A percentile compares a stretch with the other conserved stretches of the same genome.
Evolutionary conservation across 1,140 invertebrate genomes (phyloP).

Genomic region (Diorhabda carinulata): DNA sequence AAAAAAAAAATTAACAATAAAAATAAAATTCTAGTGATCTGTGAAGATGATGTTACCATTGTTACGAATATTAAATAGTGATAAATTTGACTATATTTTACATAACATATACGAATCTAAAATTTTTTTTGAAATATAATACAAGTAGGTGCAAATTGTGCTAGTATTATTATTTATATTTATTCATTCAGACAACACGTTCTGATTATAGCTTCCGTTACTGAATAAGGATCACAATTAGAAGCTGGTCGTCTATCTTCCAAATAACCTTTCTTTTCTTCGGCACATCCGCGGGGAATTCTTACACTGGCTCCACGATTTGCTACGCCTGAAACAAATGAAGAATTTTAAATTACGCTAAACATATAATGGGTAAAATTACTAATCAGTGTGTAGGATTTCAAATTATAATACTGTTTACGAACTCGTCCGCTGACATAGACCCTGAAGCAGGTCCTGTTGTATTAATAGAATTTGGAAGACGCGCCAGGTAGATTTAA

Average conservation of each 20-base stretch:
- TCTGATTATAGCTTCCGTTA: slow-evolving; percentile 62
- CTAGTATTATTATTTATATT: slow-evolving; percentile 8
- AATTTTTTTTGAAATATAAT: not conserved
- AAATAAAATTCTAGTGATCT: too few relatives aligned
- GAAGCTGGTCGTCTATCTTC: slow-evolving; percentile 91
- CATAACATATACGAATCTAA: not conserved
- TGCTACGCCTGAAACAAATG: slow-evolving; percentile 61
- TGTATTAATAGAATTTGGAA: not conserved
- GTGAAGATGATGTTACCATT: too few relatives aligned
- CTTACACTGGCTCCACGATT: slow-evolving; percentile 76
- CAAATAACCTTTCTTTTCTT: slow-evolving; percentile 86
- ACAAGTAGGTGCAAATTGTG: slow-evolving; percentile 8
- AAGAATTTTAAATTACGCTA: not conserved
- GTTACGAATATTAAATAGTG: too few relatives aligned
- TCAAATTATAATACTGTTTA: not conserved
- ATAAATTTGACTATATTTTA: not conserved
- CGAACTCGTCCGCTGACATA: not conserved
- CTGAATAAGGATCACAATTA: slow-evolving; percentile 82
- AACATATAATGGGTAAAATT: too few relatives aligned
- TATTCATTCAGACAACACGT: slow-evolving; percentile 65
- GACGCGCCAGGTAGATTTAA: too few relatives aligned
- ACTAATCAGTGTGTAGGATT: not conserved
- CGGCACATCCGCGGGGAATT: slow-evolving; percentile 77
- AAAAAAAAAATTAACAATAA: too few relatives aligned
- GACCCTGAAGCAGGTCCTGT: not conserved